These are phyloP conservation scores for Regulus satrapa DNA, from an alignment of 2,113 vertebrate genomes.

Conservation along the genomic window DNA sequence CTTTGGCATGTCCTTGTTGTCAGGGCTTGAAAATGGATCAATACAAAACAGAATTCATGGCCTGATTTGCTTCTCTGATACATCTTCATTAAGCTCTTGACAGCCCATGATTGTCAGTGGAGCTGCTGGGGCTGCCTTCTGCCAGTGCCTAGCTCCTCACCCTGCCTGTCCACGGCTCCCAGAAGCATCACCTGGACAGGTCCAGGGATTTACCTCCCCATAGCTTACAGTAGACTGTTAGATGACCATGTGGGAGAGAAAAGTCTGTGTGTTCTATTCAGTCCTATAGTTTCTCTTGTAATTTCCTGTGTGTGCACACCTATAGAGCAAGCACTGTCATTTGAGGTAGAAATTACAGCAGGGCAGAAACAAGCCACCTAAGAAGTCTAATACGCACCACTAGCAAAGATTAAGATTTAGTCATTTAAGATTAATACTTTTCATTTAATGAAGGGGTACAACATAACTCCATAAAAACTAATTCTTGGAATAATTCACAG, in stretches of 20 bases:
- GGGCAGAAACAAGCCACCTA: background rate
- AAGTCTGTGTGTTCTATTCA: background rate
- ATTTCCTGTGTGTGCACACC: background rate
- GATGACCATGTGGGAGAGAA: background rate
- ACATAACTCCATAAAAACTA: background rate
- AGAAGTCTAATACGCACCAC: background rate
- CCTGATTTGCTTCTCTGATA: background rate
- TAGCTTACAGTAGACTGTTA: background rate
- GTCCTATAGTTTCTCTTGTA: background rate
- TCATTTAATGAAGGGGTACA: background rate
- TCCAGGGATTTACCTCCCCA: background rate
- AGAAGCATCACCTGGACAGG: background rate
- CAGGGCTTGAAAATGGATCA: background rate
- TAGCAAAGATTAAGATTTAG: background rate
- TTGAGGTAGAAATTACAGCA: background rate
- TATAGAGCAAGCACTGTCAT: background rate
- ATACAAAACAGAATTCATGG: background rate
- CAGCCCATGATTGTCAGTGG: background rate
- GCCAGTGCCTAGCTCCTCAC: rapidly evolving
- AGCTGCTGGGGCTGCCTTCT: background rate
- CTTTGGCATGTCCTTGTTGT: constrained; percentile 13
- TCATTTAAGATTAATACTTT: background rate
- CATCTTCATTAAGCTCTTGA: background rate
- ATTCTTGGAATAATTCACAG: background rate
- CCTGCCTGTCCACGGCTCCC: background rate